Evolutionary conservation across 1,140 invertebrate species (phyloP).

Genomic region (Littorina saxatilis): DNA sequence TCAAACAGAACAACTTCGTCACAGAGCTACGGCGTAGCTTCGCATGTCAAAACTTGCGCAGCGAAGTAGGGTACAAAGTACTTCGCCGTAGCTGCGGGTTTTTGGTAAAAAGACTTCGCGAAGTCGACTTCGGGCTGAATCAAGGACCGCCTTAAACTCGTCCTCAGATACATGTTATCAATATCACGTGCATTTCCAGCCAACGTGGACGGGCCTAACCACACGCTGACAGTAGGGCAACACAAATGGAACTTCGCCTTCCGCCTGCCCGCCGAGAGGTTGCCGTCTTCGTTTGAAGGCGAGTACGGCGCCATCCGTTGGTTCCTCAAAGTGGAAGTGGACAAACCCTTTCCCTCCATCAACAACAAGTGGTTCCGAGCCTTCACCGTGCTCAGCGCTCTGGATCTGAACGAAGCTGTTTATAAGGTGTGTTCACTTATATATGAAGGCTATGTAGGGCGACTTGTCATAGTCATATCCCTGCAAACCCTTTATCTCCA

Average conservation of each 20-base stretch:
- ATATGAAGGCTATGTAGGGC: not conserved
- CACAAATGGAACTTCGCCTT: conserved; percentile 41
- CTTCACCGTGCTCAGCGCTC: conserved; percentile 42
- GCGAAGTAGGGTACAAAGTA: too few species aligned
- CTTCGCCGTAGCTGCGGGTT: too few species aligned
- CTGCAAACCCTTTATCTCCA: not conserved
- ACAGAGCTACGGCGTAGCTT: too few species aligned
- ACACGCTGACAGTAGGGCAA: conserved; percentile 28
- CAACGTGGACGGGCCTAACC: conserved; percentile 15
- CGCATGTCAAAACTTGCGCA: too few species aligned
- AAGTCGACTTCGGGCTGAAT: too few species aligned
- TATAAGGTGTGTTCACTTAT: conserved; percentile 42
- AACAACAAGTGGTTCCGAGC: conserved; percentile 41
- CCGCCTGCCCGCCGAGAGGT: conserved; percentile 18
- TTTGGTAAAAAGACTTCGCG: too few species aligned
- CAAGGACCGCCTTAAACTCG: too few species aligned
- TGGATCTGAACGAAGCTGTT: conserved; percentile 40
- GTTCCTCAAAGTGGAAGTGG: conserved; percentile 46
- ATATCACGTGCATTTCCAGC: not conserved
- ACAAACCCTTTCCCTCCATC: conserved; percentile 42
- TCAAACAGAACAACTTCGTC: too few species aligned
- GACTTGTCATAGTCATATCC: not conserved
- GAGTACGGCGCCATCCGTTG: conserved; percentile 46
- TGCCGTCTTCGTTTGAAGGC: conserved; percentile 49
- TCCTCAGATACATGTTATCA: too few species aligned